phyloP scores from a whole-genome alignment of 2,113 vertebrate genomes.

The Varanus komodoensis region DNA sequence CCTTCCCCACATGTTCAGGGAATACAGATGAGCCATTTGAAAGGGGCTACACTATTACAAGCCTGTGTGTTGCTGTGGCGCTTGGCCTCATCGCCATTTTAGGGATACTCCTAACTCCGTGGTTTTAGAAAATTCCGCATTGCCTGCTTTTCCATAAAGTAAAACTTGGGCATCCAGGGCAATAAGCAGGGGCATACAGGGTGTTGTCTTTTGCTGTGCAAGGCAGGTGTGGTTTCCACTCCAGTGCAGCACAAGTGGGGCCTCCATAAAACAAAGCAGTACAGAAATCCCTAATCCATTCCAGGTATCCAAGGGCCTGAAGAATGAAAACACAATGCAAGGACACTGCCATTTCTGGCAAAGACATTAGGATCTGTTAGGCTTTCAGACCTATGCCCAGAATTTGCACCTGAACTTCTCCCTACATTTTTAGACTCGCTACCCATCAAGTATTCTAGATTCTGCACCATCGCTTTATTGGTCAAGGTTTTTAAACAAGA shows the following conservation, averaged over 20 bases:
- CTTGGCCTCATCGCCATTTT: no score
- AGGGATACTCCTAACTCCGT: not conserved
- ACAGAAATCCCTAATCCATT: no score
- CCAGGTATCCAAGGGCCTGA: no score
- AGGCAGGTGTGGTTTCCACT: not conserved
- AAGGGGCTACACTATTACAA: no score
- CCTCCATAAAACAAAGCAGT: not conserved
- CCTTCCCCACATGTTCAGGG: no score
- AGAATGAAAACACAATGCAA: no score
- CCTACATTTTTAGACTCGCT: not conserved
- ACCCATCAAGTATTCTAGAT: no score
- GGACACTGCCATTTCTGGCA: no score
- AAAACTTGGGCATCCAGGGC: no score
- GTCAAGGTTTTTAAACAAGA: not conserved
- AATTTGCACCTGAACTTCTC: not conserved
- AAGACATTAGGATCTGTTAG: no score
- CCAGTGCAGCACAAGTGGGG: not conserved
- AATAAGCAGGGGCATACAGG: not conserved
- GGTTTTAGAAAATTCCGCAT: not conserved
- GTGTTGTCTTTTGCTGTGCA: not conserved
- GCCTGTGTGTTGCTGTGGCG: no score
- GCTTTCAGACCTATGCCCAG: not conserved
- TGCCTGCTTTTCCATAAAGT: not conserved
- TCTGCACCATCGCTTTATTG: not conserved
- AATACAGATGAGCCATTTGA: no score